phyloP scores from a whole-genome alignment of 2,797 vertebrate genomes.

The Poeciliopsis paucimaculata region DNA sequence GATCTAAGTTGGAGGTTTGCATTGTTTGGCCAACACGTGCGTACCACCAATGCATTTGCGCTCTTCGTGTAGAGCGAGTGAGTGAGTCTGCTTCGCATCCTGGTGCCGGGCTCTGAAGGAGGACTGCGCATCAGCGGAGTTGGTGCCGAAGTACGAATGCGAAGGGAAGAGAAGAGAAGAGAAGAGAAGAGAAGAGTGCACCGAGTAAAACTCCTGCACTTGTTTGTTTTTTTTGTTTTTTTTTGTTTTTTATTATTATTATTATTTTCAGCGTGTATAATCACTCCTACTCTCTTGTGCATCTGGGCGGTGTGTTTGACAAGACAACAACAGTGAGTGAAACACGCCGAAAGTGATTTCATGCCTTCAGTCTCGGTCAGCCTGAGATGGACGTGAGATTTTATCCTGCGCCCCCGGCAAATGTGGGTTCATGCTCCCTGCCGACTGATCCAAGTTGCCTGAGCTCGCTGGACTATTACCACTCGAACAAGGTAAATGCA shows the following conservation, averaged over 20 bases:
- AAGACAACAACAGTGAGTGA: slow-evolving; percentile 81
- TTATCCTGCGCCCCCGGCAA: slow-evolving; percentile 94
- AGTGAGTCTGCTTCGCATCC: slow-evolving; percentile 62
- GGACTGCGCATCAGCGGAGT: slow-evolving; percentile 77
- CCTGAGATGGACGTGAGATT: slow-evolving; percentile 98
- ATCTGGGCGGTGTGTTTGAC: slow-evolving; percentile 61
- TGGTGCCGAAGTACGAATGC: slow-evolving; percentile 82
- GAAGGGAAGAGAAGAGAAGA: slow-evolving; percentile 67
- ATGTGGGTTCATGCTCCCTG: slow-evolving; percentile 93
- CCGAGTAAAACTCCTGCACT: slow-evolving; percentile 76
- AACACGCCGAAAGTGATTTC: slow-evolving; percentile 83
- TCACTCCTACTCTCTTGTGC: slow-evolving; percentile 44
- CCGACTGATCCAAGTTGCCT: slow-evolving; percentile 90
- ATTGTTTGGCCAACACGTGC: slow-evolving; percentile 73
- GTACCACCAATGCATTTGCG: slow-evolving; percentile 51
- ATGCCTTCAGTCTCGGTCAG: slow-evolving; percentile 85
- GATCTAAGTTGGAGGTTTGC: slow-evolving; percentile 70
- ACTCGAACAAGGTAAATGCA: slow-evolving; percentile 94
- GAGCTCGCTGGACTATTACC: slow-evolving; percentile 96
- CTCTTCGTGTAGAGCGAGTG: slow-evolving; percentile 42
- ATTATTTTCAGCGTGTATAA: slow-evolving; percentile 30
- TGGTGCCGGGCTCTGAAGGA: slow-evolving; percentile 55
- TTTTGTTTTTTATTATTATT: neutral
- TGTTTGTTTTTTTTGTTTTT: slow-evolving; percentile 17
- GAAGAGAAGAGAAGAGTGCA: slow-evolving; percentile 54